Evolutionary conservation across 92 coral and sea anemone genomes (phyloP), one percentile per base, ranked within the genome.

Genomic region (Epizoanthus rinbou): DNA sequence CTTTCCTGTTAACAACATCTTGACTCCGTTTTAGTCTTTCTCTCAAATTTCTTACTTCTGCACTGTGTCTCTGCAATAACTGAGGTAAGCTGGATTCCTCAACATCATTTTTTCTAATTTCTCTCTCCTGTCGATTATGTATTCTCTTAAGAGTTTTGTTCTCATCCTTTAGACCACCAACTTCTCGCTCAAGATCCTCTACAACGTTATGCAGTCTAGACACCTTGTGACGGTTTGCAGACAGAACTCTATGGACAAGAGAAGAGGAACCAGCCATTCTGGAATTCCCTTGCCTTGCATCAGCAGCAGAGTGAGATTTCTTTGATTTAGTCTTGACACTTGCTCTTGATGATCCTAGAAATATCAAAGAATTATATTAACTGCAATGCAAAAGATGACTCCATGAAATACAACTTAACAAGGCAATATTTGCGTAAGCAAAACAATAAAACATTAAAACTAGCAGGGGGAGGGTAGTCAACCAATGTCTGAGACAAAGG

Each of bases 221-320:
- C 1, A 97, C 98, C 72, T 90, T 97, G 89, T 92, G 85, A 52
- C 91, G 86, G 85, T 94, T 97, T 19, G 99, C 99, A 4, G 99
- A 97, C 14, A 97, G 84, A 68, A 94, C 95, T 28, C 96, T 86
- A 8, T 95, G 91, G 69, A 97, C 94, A 88, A 94, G 88, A 5
- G 89, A 80, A 14, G 95, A 79, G 21, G 76, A 69, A 8, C 91
- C 90, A 18, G 81, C 90, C 0, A 85, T 47, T 18, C 76, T 85
- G 43, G 66, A 78, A 64, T 85, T 85, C 8, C 85, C 78, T 16
- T 88, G 74, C 47, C 91, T 82, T 41, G 95, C 69, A 10, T 75
- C 80, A 33, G 97, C 97, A 22, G 97, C 62, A 16, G 82, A 91
- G 17, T 78, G 85, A 21, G 86, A 66, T 75, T 93, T 90, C 84